Conservation (phyloP, 2,113 vertebrate genomes). For the human (Homo sapiens) region GRCh38 chr11:134011001-134011500, state of each 20-base stretch:
- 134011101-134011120: not conserved
- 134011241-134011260: not conserved
- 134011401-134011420: not conserved
- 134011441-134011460: not conserved
- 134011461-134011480: not conserved
- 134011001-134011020: not conserved
- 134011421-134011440: not conserved
- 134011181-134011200: not conserved
- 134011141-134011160: not conserved
- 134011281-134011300: rapidly evolving
- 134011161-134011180: not conserved
- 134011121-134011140: not conserved
- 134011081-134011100: not conserved
- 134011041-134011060: not conserved
- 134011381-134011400: not conserved
- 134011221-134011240: not conserved
- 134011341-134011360: not conserved
- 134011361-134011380: not conserved
- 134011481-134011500: not conserved
- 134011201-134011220: not conserved
- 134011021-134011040: not conserved
- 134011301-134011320: not conserved
- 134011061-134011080: not conserved
- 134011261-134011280: not conserved
- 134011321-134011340: not conserved